Evolutionary conservation across 2,888 invertebrate species (phyloP).

Genomic region (Drosophila vallismaia): DNA sequence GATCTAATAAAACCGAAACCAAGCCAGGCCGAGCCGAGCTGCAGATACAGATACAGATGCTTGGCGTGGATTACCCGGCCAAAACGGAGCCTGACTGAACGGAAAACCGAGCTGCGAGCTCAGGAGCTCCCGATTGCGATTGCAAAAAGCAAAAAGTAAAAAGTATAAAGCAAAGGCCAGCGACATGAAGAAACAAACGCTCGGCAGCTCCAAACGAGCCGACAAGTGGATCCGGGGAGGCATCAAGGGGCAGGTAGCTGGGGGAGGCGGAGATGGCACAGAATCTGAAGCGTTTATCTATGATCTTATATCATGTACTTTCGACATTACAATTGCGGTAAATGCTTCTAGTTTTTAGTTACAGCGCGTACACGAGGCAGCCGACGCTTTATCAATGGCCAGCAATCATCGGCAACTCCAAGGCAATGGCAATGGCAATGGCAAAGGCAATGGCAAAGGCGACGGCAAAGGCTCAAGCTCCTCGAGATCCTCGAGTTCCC

Average conservation of each 20-base stretch:
- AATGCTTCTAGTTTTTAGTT: constrained; percentile 84
- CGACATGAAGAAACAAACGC: constrained; percentile 76
- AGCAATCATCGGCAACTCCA: constrained; percentile 66
- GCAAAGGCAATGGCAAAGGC: constrained; percentile 23
- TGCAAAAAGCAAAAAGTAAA: constrained; percentile 14
- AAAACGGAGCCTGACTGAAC: constrained; percentile 18
- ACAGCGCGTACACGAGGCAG: constrained; percentile 82
- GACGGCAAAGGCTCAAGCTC: constrained; percentile 34
- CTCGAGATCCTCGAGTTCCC: constrained; percentile 15
- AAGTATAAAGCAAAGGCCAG: constrained; percentile 25
- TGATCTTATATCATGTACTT: constrained; percentile 84
- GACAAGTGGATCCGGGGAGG: constrained; percentile 55
- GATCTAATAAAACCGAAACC: constrained; percentile 82
- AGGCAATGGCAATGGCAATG: constrained; percentile 11
- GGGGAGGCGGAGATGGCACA: constrained; percentile 61
- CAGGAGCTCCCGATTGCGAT: constrained; percentile 64
- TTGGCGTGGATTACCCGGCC: constrained; percentile 71
- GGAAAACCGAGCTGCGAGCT: constrained; percentile 6
- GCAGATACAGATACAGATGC: constrained; percentile 51
- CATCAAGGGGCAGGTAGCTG: neutral
- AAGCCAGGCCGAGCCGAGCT: constrained; percentile 57
- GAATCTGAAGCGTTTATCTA: constrained; percentile 82
- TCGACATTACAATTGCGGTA: constrained; percentile 84
- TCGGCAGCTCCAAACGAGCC: constrained; percentile 69
- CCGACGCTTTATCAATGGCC: constrained; percentile 75